A percentile compares a stretch with the other conserved stretches of the same genome.
Evolutionary conservation across 1,140 invertebrate genomes (phyloP).

Genomic region (Nymphalis io): DNA sequence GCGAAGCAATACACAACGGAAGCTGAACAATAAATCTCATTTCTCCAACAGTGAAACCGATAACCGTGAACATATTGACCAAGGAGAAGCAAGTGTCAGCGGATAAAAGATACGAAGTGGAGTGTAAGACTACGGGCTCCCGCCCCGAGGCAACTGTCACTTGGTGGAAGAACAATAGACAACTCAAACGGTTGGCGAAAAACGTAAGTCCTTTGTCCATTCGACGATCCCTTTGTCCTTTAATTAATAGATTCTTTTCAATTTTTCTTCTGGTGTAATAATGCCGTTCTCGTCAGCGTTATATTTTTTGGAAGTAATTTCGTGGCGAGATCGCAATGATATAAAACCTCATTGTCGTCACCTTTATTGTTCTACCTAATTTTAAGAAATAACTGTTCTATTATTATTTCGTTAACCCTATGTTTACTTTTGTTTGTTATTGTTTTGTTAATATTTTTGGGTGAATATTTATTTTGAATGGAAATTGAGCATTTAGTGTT

Average conservation of each 20-base stretch:
- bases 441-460: background rate
- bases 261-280: slow-evolving; percentile 40
- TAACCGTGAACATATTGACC: slow-evolving; percentile 88
- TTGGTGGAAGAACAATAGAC: slow-evolving; percentile 91
- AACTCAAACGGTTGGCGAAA: slow-evolving; percentile 88
- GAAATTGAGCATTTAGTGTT: too few species aligned
- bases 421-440: slow-evolving; percentile 6
- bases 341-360: slow-evolving; percentile 13
- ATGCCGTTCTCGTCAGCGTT: slow-evolving; percentile 38
- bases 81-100: slow-evolving; percentile 90
- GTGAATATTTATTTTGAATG: too few species aligned
- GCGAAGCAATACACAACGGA: slow-evolving; percentile 6
- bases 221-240: slow-evolving; percentile 49
- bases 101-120: slow-evolving; percentile 90
- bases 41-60: slow-evolving; percentile 88
- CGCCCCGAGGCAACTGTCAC: slow-evolving; percentile 90
- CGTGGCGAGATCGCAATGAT: slow-evolving; percentile 2
- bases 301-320: slow-evolving; percentile 35
- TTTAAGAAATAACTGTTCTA: slow-evolving; percentile 6
- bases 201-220: slow-evolving; percentile 84
- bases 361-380: slow-evolving; percentile 22
- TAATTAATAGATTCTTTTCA: slow-evolving; percentile 72
- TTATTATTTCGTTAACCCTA: slow-evolving; percentile 17
- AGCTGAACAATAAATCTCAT: slow-evolving; percentile 31
- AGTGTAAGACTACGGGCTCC: slow-evolving; percentile 91